phyloP scores from a whole-genome alignment of 2,113 vertebrate genomes.

The Phasianus colchicus region DNA sequence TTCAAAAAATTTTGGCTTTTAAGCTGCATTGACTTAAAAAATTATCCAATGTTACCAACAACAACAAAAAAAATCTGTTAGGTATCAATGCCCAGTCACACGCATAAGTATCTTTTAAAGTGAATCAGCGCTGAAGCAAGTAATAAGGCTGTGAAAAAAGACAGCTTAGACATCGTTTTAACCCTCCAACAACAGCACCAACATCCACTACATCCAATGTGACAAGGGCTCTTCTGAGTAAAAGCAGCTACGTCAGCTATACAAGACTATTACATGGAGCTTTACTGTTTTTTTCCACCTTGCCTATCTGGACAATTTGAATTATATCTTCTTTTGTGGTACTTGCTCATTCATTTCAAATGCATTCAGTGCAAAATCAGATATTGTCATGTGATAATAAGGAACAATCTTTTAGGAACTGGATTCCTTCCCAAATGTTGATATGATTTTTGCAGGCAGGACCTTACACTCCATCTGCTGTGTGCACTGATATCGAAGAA shows the following conservation, averaged over 20 bases:
- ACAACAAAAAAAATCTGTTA: background rate
- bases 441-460: background rate
- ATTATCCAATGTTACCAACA: background rate
- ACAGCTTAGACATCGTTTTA: background rate
- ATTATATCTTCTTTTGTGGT: background rate
- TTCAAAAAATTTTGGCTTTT: background rate
- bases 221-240: background rate
- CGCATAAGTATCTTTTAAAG: background rate
- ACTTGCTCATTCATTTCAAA: background rate
- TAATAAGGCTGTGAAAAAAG: background rate
- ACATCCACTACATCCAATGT: background rate
- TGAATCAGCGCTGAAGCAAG: fast-evolving
- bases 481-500: background rate
- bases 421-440: background rate
- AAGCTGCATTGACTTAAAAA: background rate
- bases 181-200: background rate
- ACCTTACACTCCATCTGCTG: background rate
- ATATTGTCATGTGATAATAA: background rate
- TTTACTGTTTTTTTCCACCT: background rate
- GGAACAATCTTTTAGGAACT: background rate
- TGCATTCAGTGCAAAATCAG: background rate
- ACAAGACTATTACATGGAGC: background rate
- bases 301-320: background rate
- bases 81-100: background rate
- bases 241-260: background rate